phyloP scores from a whole-genome alignment of 2,113 vertebrate genomes.

The Aegypius monachus region DNA sequence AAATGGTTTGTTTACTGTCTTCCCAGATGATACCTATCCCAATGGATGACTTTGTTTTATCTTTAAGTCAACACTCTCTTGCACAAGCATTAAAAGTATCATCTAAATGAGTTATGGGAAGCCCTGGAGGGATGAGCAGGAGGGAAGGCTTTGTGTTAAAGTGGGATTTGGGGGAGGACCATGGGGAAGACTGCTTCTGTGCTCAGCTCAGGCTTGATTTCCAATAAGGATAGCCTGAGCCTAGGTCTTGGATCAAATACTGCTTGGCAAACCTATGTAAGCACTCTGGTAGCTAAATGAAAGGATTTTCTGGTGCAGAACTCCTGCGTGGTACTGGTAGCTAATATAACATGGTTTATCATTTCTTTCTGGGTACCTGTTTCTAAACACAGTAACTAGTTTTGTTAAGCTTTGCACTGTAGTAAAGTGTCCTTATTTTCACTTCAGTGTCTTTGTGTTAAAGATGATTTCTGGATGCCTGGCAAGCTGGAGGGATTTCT shows the following conservation, averaged over 20 bases:
- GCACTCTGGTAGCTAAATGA: not conserved
- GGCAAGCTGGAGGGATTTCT: not conserved
- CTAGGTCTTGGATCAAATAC: not conserved
- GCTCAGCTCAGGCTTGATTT: not conserved
- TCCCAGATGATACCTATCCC: not conserved
- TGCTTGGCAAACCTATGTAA: not conserved
- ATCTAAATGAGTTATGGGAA: not conserved
- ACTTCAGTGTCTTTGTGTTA: not conserved
- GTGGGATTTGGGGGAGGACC: too few species aligned
- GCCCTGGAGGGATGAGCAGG: not conserved
- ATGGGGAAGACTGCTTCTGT: not conserved
- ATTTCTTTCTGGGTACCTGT: not conserved
- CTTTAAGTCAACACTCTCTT: not conserved
- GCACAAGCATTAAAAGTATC: not conserved
- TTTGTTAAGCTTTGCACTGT: not conserved
- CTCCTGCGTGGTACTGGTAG: not conserved
- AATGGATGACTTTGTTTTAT: not conserved
- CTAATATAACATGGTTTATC: not conserved
- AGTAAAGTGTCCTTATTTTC: not conserved
- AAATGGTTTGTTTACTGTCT: not conserved
- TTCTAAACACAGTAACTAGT: not conserved
- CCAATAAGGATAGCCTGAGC: not conserved
- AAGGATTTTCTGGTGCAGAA: not conserved
- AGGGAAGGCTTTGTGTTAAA: not conserved
- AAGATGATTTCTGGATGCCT: not conserved